phyloP scores from a whole-genome alignment of 1,140 invertebrate genomes.

The Probaryconus sp. region DNA sequence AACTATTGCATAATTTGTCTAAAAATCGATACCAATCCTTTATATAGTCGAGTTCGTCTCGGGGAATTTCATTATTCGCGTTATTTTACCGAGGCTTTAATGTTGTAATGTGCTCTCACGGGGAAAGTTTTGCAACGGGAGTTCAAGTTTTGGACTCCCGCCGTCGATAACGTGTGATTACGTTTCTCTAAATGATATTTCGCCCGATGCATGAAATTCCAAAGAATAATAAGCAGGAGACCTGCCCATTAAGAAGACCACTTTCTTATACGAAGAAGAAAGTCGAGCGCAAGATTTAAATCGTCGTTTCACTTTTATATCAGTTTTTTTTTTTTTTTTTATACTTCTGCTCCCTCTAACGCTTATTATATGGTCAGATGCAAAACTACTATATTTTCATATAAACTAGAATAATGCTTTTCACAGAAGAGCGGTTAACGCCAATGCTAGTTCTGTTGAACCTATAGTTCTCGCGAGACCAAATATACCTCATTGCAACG shows the following conservation, averaged over 20 bases:
- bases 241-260: constrained; percentile 33
- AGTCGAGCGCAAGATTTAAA: constrained; percentile 37
- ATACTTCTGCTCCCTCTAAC: too few relatives aligned
- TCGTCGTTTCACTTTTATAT: constrained; percentile 34
- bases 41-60: too few relatives aligned
- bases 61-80: too few relatives aligned
- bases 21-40: constrained; percentile 45
- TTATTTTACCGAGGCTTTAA: too few relatives aligned
- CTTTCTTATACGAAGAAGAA: constrained; percentile 51
- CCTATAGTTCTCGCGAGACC: constrained; percentile 63
- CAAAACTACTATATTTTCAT: constrained; percentile 47
- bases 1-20: constrained; percentile 34
- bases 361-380: constrained; percentile 45
- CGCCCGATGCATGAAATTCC: constrained; percentile 19
- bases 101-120: too few relatives aligned
- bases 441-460: constrained; percentile 55
- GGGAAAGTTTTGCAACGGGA: too few relatives aligned
- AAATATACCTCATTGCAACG: constrained; percentile 73
- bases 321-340: constrained; percentile 18
- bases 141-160: too few relatives aligned
- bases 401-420: constrained; percentile 47
- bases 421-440: constrained; percentile 56
- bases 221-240: constrained; percentile 13
- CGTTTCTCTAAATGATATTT: constrained; percentile 28
- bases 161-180: constrained; percentile 18